Conservation (phyloP, 2,888 invertebrate genomes). For the Acanthoscelides obtectus region DNA sequence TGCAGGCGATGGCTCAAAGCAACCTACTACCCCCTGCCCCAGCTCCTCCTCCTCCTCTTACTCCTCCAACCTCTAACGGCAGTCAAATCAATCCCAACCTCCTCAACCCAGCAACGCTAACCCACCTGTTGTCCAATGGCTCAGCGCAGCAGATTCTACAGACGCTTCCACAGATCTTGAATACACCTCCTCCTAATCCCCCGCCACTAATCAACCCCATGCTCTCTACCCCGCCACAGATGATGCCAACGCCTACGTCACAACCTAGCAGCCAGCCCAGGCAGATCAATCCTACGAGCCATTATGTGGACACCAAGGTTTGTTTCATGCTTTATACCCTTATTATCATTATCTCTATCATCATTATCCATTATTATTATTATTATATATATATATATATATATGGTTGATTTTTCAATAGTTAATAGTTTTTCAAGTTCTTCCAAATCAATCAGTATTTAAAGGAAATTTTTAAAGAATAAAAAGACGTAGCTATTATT, state of each 20-base stretch:
- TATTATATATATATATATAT: too few relatives aligned
- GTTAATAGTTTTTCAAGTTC: too few relatives aligned
- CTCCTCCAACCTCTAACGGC: slow-evolving; percentile 59
- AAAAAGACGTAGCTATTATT: too few relatives aligned
- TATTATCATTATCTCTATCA: slow-evolving; percentile 25
- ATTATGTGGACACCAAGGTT: slow-evolving; percentile 38
- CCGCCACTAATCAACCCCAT: slow-evolving; percentile 27
- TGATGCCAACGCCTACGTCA: slow-evolving; percentile 23
- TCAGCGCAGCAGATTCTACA: slow-evolving; percentile 65
- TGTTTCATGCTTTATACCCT: background rate
- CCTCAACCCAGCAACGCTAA: slow-evolving; percentile 61
- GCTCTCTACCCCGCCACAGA: slow-evolving; percentile 22
- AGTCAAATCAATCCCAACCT: slow-evolving; percentile 60
- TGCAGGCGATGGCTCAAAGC: slow-evolving; percentile 71
- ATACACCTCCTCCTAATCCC: slow-evolving; percentile 30
- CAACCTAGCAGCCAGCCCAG: slow-evolving; percentile 21
- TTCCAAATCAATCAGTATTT: too few relatives aligned
- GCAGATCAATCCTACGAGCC: slow-evolving; percentile 34
- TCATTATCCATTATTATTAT: too few relatives aligned
- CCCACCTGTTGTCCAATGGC: slow-evolving; percentile 69
- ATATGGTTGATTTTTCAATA: too few relatives aligned
- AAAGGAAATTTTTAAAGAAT: too few relatives aligned
- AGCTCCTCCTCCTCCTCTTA: background rate
- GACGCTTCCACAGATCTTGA: slow-evolving; percentile 64
- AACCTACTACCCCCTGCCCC: slow-evolving; percentile 62